phyloP scores from a whole-genome alignment of 2,113 vertebrate species.

The Paratilapia polleni region DNA sequence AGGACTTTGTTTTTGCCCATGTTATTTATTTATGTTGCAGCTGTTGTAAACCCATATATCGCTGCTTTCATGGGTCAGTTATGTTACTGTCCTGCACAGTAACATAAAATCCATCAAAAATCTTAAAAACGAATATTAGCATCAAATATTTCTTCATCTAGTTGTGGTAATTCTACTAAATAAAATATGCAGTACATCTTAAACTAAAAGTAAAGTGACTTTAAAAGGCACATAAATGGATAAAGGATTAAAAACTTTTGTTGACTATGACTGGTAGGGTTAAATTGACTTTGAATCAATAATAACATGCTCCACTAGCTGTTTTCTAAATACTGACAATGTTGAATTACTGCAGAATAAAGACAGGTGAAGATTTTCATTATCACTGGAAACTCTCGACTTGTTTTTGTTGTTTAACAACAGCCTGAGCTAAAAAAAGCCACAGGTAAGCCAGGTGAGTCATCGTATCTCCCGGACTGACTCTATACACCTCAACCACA shows the following conservation, averaged over 20 bases:
- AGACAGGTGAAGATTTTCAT: neutral
- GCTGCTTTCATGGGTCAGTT: neutral
- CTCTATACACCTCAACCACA: slow-evolving; percentile 42
- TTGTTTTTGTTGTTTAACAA: neutral
- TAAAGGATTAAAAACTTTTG: neutral
- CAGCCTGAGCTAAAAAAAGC: slow-evolving; percentile 17
- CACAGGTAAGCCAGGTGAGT: slow-evolving; percentile 56
- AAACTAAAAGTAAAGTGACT: neutral
- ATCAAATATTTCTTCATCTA: too few relatives aligned
- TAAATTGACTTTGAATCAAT: neutral
- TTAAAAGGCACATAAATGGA: neutral
- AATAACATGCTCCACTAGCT: neutral
- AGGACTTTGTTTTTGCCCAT: neutral
- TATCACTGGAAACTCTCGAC: neutral
- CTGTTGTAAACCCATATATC: neutral
- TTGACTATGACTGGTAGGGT: neutral
- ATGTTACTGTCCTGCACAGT: neutral
- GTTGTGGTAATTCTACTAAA: too few relatives aligned
- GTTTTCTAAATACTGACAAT: too few relatives aligned
- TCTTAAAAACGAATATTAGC: too few relatives aligned
- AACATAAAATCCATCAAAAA: neutral
- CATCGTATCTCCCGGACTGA: slow-evolving; percentile 49
- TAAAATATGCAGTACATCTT: too few relatives aligned
- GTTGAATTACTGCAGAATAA: too few relatives aligned
- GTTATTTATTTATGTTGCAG: neutral